These are phyloP conservation scores for Tachyglossus aculeatus DNA, from an alignment of 2,797 vertebrate genomes.

Conservation along the genomic window DNA sequence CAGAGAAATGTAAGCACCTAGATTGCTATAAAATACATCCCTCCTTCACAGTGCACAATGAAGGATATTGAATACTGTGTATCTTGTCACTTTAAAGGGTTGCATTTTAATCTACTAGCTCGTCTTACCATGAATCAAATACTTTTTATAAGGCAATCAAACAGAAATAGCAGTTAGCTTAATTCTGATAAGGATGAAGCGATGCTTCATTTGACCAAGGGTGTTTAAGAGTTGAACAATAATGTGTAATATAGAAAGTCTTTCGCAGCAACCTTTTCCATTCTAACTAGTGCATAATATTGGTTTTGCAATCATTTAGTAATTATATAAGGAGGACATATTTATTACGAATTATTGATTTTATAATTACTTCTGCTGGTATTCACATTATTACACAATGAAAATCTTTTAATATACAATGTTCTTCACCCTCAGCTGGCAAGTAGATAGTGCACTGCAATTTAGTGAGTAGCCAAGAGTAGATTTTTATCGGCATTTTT, in stretches of 20 bases:
- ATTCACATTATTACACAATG: constrained; percentile 84
- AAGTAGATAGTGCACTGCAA: constrained; percentile 69
- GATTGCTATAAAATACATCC: background rate
- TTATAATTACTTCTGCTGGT: constrained; percentile 83
- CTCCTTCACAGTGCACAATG: constrained; percentile 1
- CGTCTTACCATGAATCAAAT: constrained; percentile 64
- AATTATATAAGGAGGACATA: constrained; percentile 92
- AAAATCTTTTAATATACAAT: constrained; percentile 81
- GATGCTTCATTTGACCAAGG: constrained; percentile 72
- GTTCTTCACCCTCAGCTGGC: constrained; percentile 70
- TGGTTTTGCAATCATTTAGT: constrained; percentile 92
- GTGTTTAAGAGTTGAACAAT: constrained; percentile 74
- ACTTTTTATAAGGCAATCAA: constrained; percentile 58
- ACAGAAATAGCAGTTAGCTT: constrained; percentile 63
- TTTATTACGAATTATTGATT: constrained; percentile 96
- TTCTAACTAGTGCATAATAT: constrained; percentile 80
- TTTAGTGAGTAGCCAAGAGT: constrained; percentile 74
- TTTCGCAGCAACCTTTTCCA: constrained; percentile 74
- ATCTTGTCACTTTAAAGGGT: constrained; percentile 29
- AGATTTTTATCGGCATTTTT: constrained; percentile 72
- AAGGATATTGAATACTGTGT: constrained; percentile 2
- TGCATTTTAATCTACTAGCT: constrained; percentile 63
- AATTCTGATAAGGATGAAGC: constrained; percentile 68
- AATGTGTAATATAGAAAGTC: constrained; percentile 71
- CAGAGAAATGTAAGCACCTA: background rate